Percentiles rank a stretch among this genome's conserved stretches.
phyloP scores from a whole-genome alignment of 2,888 invertebrate species.

The Tenthredo amoena region DNA sequence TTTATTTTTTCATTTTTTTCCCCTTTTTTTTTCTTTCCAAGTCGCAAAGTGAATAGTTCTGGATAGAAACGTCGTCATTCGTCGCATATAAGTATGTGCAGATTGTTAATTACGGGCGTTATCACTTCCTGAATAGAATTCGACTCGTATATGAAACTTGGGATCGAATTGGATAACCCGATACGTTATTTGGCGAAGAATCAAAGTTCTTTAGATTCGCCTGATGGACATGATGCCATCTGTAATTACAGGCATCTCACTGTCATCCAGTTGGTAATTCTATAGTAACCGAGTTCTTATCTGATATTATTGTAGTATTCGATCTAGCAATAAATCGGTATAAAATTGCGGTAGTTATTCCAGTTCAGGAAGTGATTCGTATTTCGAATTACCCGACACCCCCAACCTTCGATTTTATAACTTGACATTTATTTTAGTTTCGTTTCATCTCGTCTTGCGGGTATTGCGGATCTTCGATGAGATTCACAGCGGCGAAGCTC shows the following conservation, averaged over 20 bases:
- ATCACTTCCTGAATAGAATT: background rate
- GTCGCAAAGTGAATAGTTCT: background rate
- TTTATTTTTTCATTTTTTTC: background rate
- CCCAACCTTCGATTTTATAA: background rate
- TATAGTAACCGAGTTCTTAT: background rate
- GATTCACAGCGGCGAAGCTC: slow-evolving; percentile 20
- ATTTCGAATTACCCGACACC: background rate
- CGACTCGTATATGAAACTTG: background rate
- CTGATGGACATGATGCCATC: slow-evolving; percentile 24
- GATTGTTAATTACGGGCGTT: background rate
- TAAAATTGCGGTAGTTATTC: background rate
- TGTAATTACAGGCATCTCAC: slow-evolving; percentile 29
- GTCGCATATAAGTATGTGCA: background rate
- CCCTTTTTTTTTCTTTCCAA: background rate
- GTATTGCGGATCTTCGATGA: background rate
- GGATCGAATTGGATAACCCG: background rate
- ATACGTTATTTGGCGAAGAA: background rate
- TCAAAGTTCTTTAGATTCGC: background rate
- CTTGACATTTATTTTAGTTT: slow-evolving; percentile 10
- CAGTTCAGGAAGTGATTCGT: slow-evolving; percentile 33
- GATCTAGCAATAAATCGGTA: background rate
- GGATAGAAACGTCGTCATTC: background rate
- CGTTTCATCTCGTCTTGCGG: background rate
- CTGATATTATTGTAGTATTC: background rate
- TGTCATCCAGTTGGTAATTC: background rate